A percentile compares a stretch with the other conserved stretches of the same genome.
Conservation (phyloP, 2,797 vertebrate genomes). For the Amblyopsis hoosieri region DNA sequence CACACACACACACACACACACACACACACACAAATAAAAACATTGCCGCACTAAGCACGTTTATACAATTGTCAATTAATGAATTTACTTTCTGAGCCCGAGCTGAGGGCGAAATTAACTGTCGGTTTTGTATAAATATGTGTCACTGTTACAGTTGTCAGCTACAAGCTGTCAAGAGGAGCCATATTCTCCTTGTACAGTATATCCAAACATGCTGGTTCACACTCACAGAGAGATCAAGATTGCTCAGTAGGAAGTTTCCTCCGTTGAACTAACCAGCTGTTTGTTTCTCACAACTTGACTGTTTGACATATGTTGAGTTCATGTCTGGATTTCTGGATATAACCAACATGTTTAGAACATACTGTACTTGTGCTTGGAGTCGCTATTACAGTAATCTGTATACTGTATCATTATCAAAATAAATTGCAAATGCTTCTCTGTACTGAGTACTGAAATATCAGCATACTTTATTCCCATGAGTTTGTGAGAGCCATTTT, state of each 20-base stretch:
- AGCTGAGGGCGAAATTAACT: slow-evolving; percentile 72
- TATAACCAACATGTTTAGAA: slow-evolving; percentile 38
- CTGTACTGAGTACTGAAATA: too few species aligned
- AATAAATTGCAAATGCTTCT: too few species aligned
- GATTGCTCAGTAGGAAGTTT: slow-evolving; percentile 79
- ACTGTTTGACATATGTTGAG: slow-evolving; percentile 78
- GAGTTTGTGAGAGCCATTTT: too few species aligned
- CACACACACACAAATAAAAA: not conserved
- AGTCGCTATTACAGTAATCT: too few species aligned
- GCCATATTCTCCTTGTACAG: slow-evolving; percentile 71
- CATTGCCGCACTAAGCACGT: slow-evolving; percentile 39
- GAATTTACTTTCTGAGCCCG: slow-evolving; percentile 52
- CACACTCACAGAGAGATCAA: slow-evolving; percentile 79
- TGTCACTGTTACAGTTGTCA: slow-evolving; percentile 85
- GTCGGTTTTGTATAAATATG: slow-evolving; percentile 81
- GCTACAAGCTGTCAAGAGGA: slow-evolving; percentile 80
- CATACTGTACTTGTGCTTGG: not conserved
- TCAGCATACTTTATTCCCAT: too few species aligned
- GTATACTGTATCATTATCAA: too few species aligned
- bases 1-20: slow-evolving; percentile 25
- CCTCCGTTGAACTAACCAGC: slow-evolving; percentile 80
- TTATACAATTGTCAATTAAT: slow-evolving; percentile 69
- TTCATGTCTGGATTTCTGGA: slow-evolving; percentile 59
- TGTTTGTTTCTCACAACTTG: slow-evolving; percentile 81
- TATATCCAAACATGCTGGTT: slow-evolving; percentile 79